A percentile compares a stretch with the other conserved stretches of the same genome.
phyloP scores from a whole-genome alignment of 2,888 invertebrate genomes.

The Cephus pulcher region DNA sequence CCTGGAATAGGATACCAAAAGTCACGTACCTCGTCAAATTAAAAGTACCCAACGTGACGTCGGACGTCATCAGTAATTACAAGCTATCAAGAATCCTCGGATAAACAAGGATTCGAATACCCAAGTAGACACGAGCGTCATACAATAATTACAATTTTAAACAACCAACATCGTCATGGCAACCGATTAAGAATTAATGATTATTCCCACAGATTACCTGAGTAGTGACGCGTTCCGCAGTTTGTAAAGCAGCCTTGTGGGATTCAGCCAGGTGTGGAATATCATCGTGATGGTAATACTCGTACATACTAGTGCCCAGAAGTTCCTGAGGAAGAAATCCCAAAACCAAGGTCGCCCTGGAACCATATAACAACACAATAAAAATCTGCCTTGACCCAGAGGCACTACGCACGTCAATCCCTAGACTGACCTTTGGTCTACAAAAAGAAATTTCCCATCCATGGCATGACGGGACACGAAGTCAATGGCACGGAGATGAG shows the following conservation, averaged over 20 bases:
- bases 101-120: background rate
- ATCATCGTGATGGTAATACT: slow-evolving; percentile 88
- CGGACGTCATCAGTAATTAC: no score
- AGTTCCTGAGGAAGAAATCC: slow-evolving; percentile 95
- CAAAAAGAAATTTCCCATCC: slow-evolving; percentile 92
- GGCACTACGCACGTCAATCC: background rate
- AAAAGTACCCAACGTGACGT: no score
- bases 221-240: slow-evolving; percentile 74
- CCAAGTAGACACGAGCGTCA: background rate
- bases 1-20: slow-evolving; percentile 45
- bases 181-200: slow-evolving; percentile 8
- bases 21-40: no score
- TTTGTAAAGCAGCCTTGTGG: slow-evolving; percentile 83
- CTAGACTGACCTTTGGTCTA: slow-evolving; percentile 83
- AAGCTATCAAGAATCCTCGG: background rate
- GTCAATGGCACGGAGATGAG: slow-evolving; percentile 74
- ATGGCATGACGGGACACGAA: slow-evolving; percentile 88
- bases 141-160: slow-evolving; percentile 18
- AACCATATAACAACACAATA: slow-evolving; percentile 31
- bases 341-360: slow-evolving; percentile 86
- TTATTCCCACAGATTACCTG: slow-evolving; percentile 59
- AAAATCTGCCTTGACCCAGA: slow-evolving; percentile 1
- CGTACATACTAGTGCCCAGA: slow-evolving; percentile 92
- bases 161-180: slow-evolving; percentile 5
- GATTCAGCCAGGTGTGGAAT: slow-evolving; percentile 83